Conservation (phyloP, 2,797 vertebrate genomes). For the Pseudomugil tenellus region DNA sequence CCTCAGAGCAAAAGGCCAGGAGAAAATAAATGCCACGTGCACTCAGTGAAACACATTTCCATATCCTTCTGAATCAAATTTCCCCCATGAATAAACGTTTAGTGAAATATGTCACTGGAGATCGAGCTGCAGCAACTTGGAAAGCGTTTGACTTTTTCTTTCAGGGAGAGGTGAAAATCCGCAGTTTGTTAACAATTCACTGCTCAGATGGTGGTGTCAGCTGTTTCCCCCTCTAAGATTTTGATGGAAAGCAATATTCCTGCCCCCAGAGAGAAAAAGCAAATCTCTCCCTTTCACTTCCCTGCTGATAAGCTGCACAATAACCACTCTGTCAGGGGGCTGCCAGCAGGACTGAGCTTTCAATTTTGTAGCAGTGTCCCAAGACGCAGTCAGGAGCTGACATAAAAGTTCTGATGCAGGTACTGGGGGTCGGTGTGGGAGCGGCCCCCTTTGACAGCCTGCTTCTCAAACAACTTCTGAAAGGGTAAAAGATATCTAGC, state of each 20-base stretch:
- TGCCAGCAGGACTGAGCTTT: constrained; percentile 44
- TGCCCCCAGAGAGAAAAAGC: constrained; percentile 3
- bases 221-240: constrained; percentile 43
- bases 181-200: constrained; percentile 13
- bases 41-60: constrained; percentile 58
- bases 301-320: constrained; percentile 53
- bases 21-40: constrained; percentile 56
- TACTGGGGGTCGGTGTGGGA: constrained; percentile 25
- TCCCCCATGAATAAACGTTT: constrained; percentile 28
- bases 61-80: constrained; percentile 46
- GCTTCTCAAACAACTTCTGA: constrained; percentile 72
- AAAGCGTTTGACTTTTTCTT: not conserved
- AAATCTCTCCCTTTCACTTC: constrained; percentile 44
- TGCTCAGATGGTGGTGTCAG: constrained; percentile 46
- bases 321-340: constrained; percentile 53
- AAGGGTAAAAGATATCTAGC: constrained; percentile 61
- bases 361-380: constrained; percentile 48
- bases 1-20: constrained; percentile 61
- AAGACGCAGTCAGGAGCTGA: constrained; percentile 50
- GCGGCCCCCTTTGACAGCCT: constrained; percentile 61
- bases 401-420: constrained; percentile 52
- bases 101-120: not conserved
- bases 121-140: constrained; percentile 13
- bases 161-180: constrained; percentile 15
- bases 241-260: constrained; percentile 35